phyloP scores from a whole-genome alignment of 1,140 invertebrate genomes.

The Cryptotermes secundus region DNA sequence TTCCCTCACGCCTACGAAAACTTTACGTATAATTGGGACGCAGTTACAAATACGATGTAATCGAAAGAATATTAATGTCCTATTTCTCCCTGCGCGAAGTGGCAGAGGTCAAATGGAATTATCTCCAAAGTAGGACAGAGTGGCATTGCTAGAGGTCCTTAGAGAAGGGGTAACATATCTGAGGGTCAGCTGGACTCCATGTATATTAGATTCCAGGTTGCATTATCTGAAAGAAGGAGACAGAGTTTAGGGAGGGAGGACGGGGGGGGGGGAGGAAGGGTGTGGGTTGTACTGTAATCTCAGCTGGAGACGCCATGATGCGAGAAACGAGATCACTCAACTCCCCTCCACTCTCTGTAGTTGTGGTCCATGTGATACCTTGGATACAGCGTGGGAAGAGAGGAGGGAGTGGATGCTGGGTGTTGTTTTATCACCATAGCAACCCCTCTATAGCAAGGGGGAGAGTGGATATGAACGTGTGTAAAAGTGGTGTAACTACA shows the following conservation, averaged over 20 bases:
- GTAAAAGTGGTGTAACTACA: background rate
- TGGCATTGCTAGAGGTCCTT: no score
- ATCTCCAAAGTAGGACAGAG: no score
- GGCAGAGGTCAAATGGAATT: no score
- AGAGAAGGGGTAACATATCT: background rate
- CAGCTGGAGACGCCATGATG: conserved; percentile 16
- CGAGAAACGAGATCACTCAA: conserved; percentile 11
- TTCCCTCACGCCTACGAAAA: no score
- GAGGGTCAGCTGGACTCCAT: background rate
- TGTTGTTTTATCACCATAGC: conserved; percentile 19
- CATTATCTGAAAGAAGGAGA: background rate
- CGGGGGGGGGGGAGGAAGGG: background rate
- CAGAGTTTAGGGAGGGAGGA: background rate
- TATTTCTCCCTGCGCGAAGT: no score
- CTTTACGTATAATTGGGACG: no score
- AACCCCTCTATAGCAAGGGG: background rate
- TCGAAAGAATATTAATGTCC: no score
- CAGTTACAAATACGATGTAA: no score
- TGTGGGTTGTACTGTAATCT: conserved; percentile 5
- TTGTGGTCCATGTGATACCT: conserved; percentile 18
- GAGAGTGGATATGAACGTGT: background rate
- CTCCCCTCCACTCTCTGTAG: background rate
- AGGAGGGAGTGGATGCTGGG: conserved; percentile 9
- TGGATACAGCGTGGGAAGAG: background rate
- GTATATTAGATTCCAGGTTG: no score